These are phyloP conservation scores for Perognathus longimembris DNA, from an alignment of 2,113 vertebrate genomes.

Conservation along the genomic window DNA sequence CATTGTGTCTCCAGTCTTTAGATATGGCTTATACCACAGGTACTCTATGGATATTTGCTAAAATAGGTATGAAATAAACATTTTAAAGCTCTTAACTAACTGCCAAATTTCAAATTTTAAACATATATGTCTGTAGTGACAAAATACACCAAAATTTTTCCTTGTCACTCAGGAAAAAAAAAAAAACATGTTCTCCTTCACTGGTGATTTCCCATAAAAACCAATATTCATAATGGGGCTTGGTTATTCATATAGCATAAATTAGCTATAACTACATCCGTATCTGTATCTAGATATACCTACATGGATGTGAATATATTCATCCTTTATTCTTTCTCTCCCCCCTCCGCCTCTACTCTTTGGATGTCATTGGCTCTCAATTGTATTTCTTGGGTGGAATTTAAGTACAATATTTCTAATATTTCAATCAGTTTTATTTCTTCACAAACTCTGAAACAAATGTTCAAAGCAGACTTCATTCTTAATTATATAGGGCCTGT, in stretches of 20 bases:
- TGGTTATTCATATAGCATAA: background rate
- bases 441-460: slow-evolving; percentile 33
- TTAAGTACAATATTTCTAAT: background rate
- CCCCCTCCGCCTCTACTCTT: background rate
- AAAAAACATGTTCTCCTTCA: background rate
- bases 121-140: background rate
- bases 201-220: background rate
- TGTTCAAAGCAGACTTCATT: slow-evolving; percentile 22
- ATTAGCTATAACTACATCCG: no score
- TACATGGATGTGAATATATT: background rate
- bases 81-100: background rate
- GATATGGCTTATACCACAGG: no score
- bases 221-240: background rate
- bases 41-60: background rate
- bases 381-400: background rate
- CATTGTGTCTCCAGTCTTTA: background rate
- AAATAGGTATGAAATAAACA: background rate
- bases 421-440: background rate
- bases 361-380: background rate
- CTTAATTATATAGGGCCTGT: background rate
- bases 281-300: background rate
- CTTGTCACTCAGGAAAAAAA: background rate
- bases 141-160: background rate
- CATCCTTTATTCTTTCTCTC: background rate
- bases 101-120: background rate